Evolutionary conservation across 2,888 invertebrate species (phyloP).

Genomic region (Cotesia congregata): DNA sequence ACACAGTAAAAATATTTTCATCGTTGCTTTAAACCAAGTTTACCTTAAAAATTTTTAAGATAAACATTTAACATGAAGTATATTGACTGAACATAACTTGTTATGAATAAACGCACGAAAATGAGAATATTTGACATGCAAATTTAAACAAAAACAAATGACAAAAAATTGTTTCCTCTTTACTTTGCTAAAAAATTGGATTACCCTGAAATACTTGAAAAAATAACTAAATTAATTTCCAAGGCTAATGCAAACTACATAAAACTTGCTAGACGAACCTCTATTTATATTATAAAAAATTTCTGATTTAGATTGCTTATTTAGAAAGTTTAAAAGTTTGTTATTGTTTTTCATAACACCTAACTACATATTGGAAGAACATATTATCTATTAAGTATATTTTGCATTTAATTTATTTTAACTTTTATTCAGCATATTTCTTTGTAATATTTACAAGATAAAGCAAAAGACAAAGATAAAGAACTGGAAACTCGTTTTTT

Average conservation of each 20-base stretch:
- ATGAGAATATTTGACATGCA: no score
- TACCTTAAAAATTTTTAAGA: no score
- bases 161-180: no score
- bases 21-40: no score
- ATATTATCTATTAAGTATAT: background rate
- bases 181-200: background rate
- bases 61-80: no score
- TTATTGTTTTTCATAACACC: constrained; percentile 9
- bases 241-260: background rate
- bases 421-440: constrained; percentile 25
- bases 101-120: no score
- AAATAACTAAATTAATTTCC: background rate
- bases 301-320: constrained; percentile 40
- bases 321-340: constrained; percentile 41
- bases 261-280: constrained; percentile 16
- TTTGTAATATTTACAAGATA: constrained; percentile 40
- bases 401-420: background rate
- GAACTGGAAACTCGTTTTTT: constrained; percentile 25
- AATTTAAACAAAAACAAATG: no score
- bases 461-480: constrained; percentile 30
- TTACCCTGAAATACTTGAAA: background rate
- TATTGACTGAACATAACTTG: no score
- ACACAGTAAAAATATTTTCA: no score
- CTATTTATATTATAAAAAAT: constrained; percentile 26
- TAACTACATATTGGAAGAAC: constrained; percentile 12